Evolutionary conservation across 2,113 vertebrate species (phyloP).

Genomic region (Anolis sagrei): DNA sequence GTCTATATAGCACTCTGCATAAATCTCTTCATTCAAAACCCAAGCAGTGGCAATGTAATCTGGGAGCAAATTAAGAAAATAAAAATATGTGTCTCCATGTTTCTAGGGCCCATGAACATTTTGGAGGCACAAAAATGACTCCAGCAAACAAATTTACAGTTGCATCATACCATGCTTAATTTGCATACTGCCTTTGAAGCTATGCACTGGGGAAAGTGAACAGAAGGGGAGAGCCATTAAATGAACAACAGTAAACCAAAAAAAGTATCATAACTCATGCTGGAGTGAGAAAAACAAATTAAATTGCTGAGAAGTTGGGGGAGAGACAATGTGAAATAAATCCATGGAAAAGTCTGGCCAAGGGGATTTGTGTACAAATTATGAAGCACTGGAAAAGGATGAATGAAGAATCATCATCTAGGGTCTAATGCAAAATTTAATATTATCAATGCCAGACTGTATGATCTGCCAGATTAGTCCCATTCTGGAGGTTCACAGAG

Average conservation of each 20-base stretch:
- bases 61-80: constrained; percentile 47
- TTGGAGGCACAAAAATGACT: constrained; percentile 32
- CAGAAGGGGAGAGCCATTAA: constrained; percentile 17
- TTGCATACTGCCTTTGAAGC: constrained; percentile 38
- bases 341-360: background rate
- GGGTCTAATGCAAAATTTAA: background rate
- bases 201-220: constrained; percentile 1
- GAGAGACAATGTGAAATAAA: constrained; percentile 8
- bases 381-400: background rate
- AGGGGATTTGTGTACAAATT: background rate
- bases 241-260: constrained; percentile 27
- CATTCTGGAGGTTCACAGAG: background rate
- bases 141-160: constrained; percentile 36
- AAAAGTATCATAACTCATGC: constrained; percentile 20
- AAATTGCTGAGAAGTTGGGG: constrained; percentile 9
- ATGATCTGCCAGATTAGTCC: background rate
- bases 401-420: background rate
- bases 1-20: background rate
- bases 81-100: constrained; percentile 3
- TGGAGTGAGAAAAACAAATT: background rate
- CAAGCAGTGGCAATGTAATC: constrained; percentile 35
- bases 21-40: constrained; percentile 37
- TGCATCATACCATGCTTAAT: constrained; percentile 23
- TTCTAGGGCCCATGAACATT: constrained; percentile 47
- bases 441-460: background rate